A percentile compares a stretch with the other conserved stretches of the same genome.
phyloP scores from a whole-genome alignment of 2,888 invertebrate species.

The Cecidostiba fungosa region DNA sequence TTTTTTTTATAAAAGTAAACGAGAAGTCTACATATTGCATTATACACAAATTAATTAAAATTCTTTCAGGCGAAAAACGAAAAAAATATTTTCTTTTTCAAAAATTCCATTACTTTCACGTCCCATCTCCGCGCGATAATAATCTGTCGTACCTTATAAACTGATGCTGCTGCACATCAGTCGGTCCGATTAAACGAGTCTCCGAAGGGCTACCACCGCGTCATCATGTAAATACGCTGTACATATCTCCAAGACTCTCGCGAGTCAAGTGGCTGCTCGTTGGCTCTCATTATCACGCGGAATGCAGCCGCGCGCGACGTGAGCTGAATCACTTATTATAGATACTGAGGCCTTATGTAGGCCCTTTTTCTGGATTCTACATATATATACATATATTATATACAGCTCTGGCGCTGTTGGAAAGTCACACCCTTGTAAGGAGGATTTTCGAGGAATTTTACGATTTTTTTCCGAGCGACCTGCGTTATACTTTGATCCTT shows the following conservation, averaged over 20 bases:
- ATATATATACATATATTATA: too few species aligned
- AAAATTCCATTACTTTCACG: too few species aligned
- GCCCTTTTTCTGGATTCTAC: not conserved
- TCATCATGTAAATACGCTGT: not conserved
- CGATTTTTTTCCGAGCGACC: not conserved
- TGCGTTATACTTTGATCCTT: not conserved
- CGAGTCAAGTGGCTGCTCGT: constrained; percentile 1
- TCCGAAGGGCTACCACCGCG: not conserved
- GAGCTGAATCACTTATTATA: not conserved
- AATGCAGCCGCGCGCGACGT: constrained; percentile 6
- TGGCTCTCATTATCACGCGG: constrained; percentile 1
- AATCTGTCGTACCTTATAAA: not conserved
- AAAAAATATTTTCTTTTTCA: too few species aligned
- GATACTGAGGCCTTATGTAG: not conserved
- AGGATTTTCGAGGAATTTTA: not conserved
- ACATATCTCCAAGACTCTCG: not conserved
- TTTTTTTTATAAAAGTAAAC: too few species aligned
- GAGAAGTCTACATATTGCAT: too few species aligned
- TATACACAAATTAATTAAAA: too few species aligned
- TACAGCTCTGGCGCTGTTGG: not conserved
- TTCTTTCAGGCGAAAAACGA: too few species aligned
- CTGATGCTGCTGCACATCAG: not conserved
- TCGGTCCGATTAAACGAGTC: not conserved
- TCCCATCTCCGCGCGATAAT: not conserved
- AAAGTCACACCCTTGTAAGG: not conserved